Percentiles rank a stretch among this genome's conserved stretches.
phyloP scores from a whole-genome alignment of 2,797 vertebrate species.

The Amazona ochrocephala region DNA sequence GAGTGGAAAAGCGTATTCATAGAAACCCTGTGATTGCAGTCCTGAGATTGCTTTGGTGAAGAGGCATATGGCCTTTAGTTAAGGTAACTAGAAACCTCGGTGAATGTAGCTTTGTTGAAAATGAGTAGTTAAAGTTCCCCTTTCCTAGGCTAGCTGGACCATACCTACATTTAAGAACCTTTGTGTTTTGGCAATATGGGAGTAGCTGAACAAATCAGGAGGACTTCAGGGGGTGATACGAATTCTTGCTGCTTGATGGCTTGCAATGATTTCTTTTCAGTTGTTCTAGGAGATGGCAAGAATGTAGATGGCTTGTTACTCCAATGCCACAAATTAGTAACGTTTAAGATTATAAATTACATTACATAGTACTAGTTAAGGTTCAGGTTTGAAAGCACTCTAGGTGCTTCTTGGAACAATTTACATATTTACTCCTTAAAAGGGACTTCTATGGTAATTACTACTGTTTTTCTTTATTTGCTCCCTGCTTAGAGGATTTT shows the following conservation, averaged over 20 bases:
- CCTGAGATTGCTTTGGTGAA: not conserved
- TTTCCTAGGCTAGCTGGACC: not conserved
- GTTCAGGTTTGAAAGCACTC: not conserved
- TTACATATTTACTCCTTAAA: not conserved
- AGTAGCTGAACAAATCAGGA: not conserved
- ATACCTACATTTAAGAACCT: not conserved
- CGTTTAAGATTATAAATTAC: not conserved
- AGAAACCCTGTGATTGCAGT: not conserved
- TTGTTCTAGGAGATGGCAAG: not conserved
- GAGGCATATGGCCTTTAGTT: not conserved
- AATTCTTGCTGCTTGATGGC: not conserved
- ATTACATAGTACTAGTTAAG: not conserved
- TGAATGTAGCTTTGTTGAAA: not conserved
- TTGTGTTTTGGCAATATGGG: not conserved
- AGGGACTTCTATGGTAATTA: not conserved
- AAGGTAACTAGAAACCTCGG: not conserved
- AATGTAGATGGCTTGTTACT: not conserved
- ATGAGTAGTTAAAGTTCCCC: not conserved
- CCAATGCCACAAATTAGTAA: not conserved
- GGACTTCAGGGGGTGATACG: not conserved
- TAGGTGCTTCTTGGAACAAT: not conserved
- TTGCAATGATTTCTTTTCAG: not conserved
- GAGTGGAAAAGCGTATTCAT: not conserved
- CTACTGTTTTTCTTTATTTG: slow-evolving; percentile 15
- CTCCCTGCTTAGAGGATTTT: not conserved